Evolutionary conservation across 2,113 vertebrate genomes (phyloP).

Genomic region (Furnarius figulus): DNA sequence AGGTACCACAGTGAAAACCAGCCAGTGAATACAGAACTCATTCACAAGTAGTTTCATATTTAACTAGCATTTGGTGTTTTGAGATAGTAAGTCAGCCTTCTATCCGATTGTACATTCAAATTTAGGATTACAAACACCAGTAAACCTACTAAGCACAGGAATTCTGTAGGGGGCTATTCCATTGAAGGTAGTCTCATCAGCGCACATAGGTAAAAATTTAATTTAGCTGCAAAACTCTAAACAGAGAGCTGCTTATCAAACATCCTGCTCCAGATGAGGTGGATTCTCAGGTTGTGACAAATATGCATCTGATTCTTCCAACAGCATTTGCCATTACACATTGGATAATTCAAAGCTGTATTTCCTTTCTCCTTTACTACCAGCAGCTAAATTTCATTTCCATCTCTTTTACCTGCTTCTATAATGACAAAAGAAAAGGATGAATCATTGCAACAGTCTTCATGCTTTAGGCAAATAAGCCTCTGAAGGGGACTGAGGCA

Average conservation of each 20-base stretch:
- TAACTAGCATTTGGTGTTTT: neutral
- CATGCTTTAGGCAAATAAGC: neutral
- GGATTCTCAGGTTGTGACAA: neutral
- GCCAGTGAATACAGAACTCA: slow-evolving; percentile 10
- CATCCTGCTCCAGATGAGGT: neutral
- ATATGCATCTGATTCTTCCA: neutral
- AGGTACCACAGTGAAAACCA: neutral
- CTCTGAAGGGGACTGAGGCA: neutral
- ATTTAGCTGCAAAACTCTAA: neutral
- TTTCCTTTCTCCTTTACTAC: neutral
- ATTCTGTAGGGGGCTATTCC: neutral
- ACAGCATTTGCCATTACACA: neutral
- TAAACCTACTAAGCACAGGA: neutral
- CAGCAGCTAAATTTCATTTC: neutral
- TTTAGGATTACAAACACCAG: neutral
- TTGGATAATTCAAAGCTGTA: neutral
- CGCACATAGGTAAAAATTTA: neutral
- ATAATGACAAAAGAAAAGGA: neutral
- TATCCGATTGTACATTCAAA: neutral
- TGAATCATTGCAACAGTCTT: neutral
- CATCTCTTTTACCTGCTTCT: neutral
- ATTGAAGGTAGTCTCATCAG: neutral
- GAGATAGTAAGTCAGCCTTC: neutral
- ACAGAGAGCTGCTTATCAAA: neutral
- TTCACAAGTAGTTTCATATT: neutral